Evolutionary conservation across 1,140 invertebrate genomes (phyloP).

Genomic region (Elysia chlorotica): DNA sequence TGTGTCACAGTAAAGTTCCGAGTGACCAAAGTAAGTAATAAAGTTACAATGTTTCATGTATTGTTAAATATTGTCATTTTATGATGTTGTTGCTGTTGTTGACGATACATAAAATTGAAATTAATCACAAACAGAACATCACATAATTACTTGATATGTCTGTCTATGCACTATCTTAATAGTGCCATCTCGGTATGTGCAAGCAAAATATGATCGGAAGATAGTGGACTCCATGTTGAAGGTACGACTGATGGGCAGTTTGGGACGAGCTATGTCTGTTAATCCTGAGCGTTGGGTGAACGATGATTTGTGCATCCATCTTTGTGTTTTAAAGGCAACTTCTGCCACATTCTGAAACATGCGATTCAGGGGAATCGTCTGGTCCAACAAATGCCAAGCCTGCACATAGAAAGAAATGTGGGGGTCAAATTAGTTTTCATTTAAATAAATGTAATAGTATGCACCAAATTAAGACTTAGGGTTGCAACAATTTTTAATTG

Average conservation of each 20-base stretch:
- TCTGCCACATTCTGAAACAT: constrained; percentile 70
- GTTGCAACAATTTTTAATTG: no score
- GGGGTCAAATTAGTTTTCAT: no score
- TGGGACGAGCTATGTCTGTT: constrained; percentile 53
- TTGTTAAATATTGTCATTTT: no score
- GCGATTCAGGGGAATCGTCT: constrained; percentile 78
- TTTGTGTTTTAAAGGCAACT: constrained; percentile 67
- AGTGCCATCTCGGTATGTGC: constrained; percentile 76
- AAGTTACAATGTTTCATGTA: no score
- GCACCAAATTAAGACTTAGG: no score
- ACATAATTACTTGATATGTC: constrained; percentile 70
- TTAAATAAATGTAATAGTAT: no score
- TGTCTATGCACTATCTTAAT: constrained; percentile 78
- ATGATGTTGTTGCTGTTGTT: no score
- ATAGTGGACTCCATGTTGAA: constrained; percentile 73
- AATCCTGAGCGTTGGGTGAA: constrained; percentile 47
- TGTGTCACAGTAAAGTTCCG: no score
- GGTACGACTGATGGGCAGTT: constrained; percentile 45
- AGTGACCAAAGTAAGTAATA: no score
- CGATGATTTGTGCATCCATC: constrained; percentile 69
- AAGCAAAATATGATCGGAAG: constrained; percentile 72
- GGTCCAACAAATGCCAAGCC: constrained; percentile 84
- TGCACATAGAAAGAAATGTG: not conserved
- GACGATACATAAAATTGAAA: no score
- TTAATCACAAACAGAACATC: no score